Percentiles rank a stretch among this genome's conserved stretches.
These are phyloP conservation scores for Agonopterix subpropinquella DNA, from an alignment of 2,888 invertebrate species.

Conservation along the genomic window DNA sequence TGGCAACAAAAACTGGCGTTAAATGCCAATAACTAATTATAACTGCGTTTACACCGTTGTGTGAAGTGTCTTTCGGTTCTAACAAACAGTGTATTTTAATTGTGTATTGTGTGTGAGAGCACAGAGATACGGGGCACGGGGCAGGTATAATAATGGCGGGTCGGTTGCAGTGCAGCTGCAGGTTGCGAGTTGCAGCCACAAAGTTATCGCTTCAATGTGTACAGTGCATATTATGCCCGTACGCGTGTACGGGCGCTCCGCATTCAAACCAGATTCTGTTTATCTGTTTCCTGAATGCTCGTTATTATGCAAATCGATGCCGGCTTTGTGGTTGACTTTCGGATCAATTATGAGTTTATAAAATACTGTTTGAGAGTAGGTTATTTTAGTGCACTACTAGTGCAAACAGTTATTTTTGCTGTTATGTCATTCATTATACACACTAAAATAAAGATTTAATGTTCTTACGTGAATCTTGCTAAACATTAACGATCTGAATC, in stretches of 20 bases:
- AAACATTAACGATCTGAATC: too few relatives aligned
- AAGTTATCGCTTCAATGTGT: too few relatives aligned
- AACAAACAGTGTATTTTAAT: slow-evolving; percentile 7
- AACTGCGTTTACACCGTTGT: slow-evolving; percentile 23
- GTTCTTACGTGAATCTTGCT: too few relatives aligned
- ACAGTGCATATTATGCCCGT: too few relatives aligned
- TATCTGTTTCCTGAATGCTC: background rate
- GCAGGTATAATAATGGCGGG: background rate
- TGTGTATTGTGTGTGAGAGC: slow-evolving; percentile 11
- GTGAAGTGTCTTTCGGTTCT: too few relatives aligned
- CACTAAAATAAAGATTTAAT: too few relatives aligned
- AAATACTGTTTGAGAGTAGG: too few relatives aligned
- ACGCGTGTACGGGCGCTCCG: background rate
- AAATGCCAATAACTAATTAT: slow-evolving; percentile 43
- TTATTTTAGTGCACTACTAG: too few relatives aligned
- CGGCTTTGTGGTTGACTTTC: slow-evolving; percentile 6
- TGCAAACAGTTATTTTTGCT: too few relatives aligned
- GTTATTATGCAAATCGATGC: slow-evolving; percentile 4
- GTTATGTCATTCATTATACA: too few relatives aligned
- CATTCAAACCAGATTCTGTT: background rate
- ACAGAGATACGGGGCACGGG: background rate
- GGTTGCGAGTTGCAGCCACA: too few relatives aligned
- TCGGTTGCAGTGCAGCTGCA: background rate
- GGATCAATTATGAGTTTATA: background rate
- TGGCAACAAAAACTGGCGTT: slow-evolving; percentile 22